A percentile compares a stretch with the other conserved stretches of the same genome.
phyloP scores from a whole-genome alignment of 2,113 vertebrate species.

The Lophotis ruficrista region DNA sequence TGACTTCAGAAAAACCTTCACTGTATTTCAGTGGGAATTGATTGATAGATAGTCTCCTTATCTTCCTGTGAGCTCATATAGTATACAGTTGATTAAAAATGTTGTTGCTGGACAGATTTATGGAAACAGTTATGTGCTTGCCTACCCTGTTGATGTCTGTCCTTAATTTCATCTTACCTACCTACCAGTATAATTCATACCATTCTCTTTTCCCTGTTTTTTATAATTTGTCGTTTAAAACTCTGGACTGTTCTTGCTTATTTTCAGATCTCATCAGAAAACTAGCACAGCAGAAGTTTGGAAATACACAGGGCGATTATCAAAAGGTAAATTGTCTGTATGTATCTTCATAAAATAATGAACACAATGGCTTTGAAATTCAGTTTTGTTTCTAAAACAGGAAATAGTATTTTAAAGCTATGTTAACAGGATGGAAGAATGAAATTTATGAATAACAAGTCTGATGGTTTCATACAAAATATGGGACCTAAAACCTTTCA shows the following conservation, averaged over 20 bases:
- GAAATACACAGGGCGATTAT: constrained; percentile 80
- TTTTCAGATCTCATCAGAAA: constrained; percentile 86
- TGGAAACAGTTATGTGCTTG: not conserved
- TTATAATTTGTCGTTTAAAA: constrained; percentile 18
- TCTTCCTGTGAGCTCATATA: not conserved
- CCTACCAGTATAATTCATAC: not conserved
- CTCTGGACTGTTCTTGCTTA: constrained; percentile 56
- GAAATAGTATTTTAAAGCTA: not conserved
- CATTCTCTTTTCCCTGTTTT: not conserved
- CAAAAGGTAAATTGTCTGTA: constrained; percentile 84
- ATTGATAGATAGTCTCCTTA: not conserved
- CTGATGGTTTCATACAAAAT: not conserved
- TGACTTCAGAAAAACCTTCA: not conserved
- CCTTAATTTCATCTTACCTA: not conserved
- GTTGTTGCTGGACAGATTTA: not conserved
- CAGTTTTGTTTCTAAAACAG: not conserved
- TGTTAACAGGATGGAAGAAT: not conserved
- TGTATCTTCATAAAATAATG: not conserved
- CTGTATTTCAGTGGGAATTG: not conserved
- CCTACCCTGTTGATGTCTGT: not conserved
- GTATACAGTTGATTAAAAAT: not conserved
- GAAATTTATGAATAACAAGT: not conserved
- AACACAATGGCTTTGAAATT: not conserved
- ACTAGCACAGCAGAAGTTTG: constrained; percentile 84
- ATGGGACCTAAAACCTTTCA: not conserved